phyloP scores from a whole-genome alignment of 2,888 invertebrate species.

The Drosophila conformis region DNA sequence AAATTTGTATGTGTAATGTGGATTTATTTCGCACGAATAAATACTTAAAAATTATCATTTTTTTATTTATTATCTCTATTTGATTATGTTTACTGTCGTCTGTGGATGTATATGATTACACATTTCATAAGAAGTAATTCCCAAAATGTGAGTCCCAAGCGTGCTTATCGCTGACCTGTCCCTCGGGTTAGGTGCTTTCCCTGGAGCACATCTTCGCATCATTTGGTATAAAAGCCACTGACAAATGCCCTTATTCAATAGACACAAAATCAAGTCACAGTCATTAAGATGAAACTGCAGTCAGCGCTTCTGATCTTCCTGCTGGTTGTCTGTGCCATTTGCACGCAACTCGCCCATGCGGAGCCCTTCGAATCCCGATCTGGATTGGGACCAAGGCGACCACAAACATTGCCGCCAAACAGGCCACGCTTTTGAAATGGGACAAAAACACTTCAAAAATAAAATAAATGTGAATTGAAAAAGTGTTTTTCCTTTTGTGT shows the following conservation, averaged over 20 bases:
- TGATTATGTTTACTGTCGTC: neutral
- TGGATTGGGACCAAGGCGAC: slow-evolving; percentile 14
- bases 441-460: neutral
- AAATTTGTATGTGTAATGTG: neutral
- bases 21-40: neutral
- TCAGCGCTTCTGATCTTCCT: slow-evolving; percentile 31
- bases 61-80: neutral
- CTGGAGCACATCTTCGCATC: neutral
- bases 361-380: slow-evolving; percentile 13
- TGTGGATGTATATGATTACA: neutral
- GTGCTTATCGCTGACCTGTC: slow-evolving; percentile 6
- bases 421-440: slow-evolving; percentile 29
- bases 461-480: slow-evolving; percentile 22
- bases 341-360: slow-evolving; percentile 17
- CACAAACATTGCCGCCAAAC: slow-evolving; percentile 49
- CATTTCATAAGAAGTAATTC: neutral
- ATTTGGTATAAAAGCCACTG: slow-evolving; percentile 21
- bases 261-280: neutral
- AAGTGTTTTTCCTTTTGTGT: slow-evolving; percentile 22
- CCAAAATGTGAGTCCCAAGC: slow-evolving; percentile 15
- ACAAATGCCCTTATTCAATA: neutral
- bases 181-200: slow-evolving; percentile 29
- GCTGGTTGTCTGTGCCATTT: slow-evolving; percentile 39
- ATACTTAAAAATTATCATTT: neutral
- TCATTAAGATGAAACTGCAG: slow-evolving; percentile 54